A percentile compares a stretch with the other conserved stretches of the same genome.
These are phyloP conservation scores for Lanius collurio DNA, from an alignment of 2,113 vertebrate species.

Conservation along the genomic window DNA sequence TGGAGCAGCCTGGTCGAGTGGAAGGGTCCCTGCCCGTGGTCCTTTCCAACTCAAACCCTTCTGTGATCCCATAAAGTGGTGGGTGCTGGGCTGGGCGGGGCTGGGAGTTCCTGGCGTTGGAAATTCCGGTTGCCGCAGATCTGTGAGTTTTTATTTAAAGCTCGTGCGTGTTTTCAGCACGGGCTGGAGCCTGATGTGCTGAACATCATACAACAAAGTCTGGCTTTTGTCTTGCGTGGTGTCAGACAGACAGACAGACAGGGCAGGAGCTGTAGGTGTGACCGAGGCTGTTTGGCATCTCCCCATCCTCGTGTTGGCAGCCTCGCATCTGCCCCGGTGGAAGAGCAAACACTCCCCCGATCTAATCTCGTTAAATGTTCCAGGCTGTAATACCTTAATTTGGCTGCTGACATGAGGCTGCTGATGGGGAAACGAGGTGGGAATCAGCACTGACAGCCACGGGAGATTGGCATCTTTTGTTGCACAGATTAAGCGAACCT, in stretches of 20 bases:
- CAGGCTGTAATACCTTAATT: slow-evolving; percentile 54
- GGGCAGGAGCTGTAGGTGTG: slow-evolving; percentile 23
- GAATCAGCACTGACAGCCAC: slow-evolving; percentile 1
- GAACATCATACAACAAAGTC: neutral
- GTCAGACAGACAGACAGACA: neutral
- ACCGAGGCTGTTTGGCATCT: neutral
- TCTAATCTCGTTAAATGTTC: slow-evolving; percentile 38
- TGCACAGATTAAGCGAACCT: neutral
- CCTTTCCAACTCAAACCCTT: neutral
- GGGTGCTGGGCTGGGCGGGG: neutral
- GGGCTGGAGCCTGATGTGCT: neutral
- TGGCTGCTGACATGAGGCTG: slow-evolving; percentile 52
- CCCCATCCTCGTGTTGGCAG: neutral
- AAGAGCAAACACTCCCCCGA: neutral
- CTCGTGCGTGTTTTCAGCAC: neutral
- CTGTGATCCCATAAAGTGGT: neutral
- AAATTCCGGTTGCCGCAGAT: neutral
- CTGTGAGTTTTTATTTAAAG: neutral
- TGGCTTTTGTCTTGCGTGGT: neutral
- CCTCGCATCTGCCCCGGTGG: neutral
- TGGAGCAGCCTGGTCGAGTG: neutral
- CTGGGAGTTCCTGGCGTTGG: neutral
- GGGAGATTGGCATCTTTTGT: slow-evolving; percentile 48
- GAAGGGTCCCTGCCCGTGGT: neutral
- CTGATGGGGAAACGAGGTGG: slow-evolving; percentile 9